phyloP scores from a whole-genome alignment of 1,140 invertebrate genomes.

The Ganaspis sp. region DNA sequence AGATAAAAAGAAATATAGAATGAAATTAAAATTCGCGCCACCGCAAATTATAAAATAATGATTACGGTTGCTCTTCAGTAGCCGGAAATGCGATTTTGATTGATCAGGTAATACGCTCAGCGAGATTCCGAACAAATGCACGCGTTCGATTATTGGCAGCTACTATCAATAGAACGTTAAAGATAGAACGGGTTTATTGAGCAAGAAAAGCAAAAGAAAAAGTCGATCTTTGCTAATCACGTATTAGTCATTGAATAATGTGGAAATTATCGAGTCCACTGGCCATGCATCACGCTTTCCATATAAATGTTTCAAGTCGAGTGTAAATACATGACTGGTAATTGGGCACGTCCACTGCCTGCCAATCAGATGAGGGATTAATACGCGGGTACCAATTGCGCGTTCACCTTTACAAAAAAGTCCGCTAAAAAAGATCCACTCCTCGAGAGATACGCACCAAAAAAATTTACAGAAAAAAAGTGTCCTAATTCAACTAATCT shows the following conservation, averaged over 20 bases:
- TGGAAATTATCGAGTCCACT: conserved; percentile 60
- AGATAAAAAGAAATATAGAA: background rate
- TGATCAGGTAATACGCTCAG: conserved; percentile 47
- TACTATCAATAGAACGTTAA: conserved; percentile 43
- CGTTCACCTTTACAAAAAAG: conserved; percentile 1
- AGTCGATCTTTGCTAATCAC: conserved; percentile 48
- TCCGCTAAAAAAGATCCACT: background rate
- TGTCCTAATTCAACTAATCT: no score
- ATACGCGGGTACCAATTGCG: conserved; percentile 27
- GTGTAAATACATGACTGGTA: conserved; percentile 43
- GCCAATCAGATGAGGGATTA: conserved; percentile 21
- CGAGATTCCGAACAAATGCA: conserved; percentile 45
- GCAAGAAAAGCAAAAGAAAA: conserved; percentile 45
- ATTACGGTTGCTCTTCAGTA: conserved; percentile 38
- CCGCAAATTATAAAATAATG: conserved; percentile 54
- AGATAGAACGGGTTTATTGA: conserved; percentile 32
- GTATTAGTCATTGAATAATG: conserved; percentile 65
- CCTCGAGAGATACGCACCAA: background rate
- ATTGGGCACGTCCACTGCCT: conserved; percentile 52
- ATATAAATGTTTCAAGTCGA: conserved; percentile 41
- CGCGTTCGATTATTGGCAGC: background rate
- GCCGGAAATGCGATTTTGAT: conserved; percentile 51
- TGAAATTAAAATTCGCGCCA: background rate
- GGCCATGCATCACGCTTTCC: conserved; percentile 62
- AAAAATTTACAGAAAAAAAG: background rate